Evolutionary conservation across 2,888 invertebrate species (phyloP).

Genomic region (Noctua pronuba): DNA sequence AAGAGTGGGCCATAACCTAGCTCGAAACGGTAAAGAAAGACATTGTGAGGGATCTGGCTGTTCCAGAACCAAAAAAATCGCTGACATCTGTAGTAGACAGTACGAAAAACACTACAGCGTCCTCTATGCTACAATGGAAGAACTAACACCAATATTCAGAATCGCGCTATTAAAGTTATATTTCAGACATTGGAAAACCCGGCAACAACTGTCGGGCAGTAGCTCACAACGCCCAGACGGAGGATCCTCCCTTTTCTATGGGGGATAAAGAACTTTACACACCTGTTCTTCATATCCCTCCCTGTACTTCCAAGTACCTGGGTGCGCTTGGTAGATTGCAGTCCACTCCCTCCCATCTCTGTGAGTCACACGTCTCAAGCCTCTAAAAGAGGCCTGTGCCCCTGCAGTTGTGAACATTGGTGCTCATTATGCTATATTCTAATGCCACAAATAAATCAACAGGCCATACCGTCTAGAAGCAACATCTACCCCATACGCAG

Average conservation of each 20-base stretch:
- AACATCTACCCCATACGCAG: constrained; percentile 94
- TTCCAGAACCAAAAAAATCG: not conserved
- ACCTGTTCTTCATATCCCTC: not conserved
- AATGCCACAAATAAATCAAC: not conserved
- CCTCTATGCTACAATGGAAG: not conserved
- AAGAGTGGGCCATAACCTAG: not conserved
- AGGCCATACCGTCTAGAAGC: constrained; percentile 94
- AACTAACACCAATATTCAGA: not conserved
- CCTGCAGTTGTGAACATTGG: not conserved
- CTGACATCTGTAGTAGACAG: not conserved
- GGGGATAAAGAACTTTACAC: not conserved
- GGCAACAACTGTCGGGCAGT: not conserved
- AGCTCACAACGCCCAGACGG: not conserved
- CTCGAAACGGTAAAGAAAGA: not conserved
- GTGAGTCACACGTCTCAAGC: not conserved
- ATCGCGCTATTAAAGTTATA: not conserved
- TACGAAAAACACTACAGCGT: not conserved
- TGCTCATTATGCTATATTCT: not conserved
- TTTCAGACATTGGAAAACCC: not conserved
- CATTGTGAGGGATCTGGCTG: not conserved
- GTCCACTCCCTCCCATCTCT: not conserved
- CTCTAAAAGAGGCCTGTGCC: not conserved
- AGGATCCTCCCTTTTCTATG: not conserved
- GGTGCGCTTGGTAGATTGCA: not conserved
- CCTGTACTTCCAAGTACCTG: not conserved